Base-by-base conservation (phyloP, 2,888 invertebrate genomes). In the Strigamia transsilvanica region DNA sequence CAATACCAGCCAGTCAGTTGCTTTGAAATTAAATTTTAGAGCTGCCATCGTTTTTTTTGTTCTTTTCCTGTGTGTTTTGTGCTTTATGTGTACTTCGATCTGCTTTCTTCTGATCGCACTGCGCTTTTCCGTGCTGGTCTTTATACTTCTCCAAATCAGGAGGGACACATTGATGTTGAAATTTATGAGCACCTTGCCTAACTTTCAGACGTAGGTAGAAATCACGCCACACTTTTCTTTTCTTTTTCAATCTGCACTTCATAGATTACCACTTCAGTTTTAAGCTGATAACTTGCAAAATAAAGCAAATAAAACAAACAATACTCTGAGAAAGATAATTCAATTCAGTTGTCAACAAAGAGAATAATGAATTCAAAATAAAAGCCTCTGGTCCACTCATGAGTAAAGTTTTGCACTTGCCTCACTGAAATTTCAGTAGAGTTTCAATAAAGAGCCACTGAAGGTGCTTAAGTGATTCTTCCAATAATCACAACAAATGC, bases 121-220 rank as follows among this genome's bases (percentile, higher is more conserved):
- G 27, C 12, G 73, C 73, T 73, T 73, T 32, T n/a, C 73, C 15
- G 27, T 32, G 73, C 73, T 32, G 32, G 73, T 73, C 73, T 73
- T 73, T 73, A 73, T 73, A 73, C 73, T 73, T 73, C 27, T 73
- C 32, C 73, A 73, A 73, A 73, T 73, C 73, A 73, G 73, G 12
- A 73, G 73, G 73, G 73, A 73, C 73, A 73, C 73, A 73, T 73
- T 73, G 73, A 73, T 73, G 73, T 73, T 27, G 73, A 73, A 73
- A 73, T 73, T 73, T 73, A 73, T 32, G 73, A 73, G 23, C 73
- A 15, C 73, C 73, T 73, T 73, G 23, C 73, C 73, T 73, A 73
- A 27, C 32, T 73, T 32, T 13, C 27, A 73, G 23, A 73, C 73
- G n/a, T 73, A 73, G 73, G 73, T 32, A 73, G 23, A 73, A 73